A percentile compares a stretch with the other conserved stretches of the same genome.
These are phyloP conservation scores for Heliconius hermathena DNA, from an alignment of 1,140 invertebrate genomes.

Conservation along the genomic window DNA sequence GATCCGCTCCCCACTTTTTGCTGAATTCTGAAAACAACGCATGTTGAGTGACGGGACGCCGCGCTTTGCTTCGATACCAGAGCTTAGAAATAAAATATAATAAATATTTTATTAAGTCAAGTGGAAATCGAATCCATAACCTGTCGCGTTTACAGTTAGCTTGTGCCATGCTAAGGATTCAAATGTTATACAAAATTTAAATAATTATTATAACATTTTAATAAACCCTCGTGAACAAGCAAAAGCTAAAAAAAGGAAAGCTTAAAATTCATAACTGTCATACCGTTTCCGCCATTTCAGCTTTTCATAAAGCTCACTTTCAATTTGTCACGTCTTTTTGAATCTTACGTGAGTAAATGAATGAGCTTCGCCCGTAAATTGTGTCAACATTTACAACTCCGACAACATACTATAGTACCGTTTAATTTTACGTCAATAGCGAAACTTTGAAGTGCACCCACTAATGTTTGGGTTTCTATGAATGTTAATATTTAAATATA, in stretches of 20 bases:
- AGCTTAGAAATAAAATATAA: too few relatives aligned
- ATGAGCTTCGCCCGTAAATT: not conserved
- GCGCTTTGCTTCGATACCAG: too few relatives aligned
- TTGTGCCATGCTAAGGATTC: too few relatives aligned
- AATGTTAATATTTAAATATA: not conserved
- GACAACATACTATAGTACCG: not conserved
- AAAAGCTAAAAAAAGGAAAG: not conserved
- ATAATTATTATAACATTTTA: not conserved
- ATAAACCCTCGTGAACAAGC: not conserved
- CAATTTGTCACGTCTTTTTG: constrained; percentile 12
- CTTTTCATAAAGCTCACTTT: constrained; percentile 4
- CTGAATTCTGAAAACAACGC: too few relatives aligned
- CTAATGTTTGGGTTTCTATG: not conserved
- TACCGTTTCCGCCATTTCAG: constrained; percentile 1
- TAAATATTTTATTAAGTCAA: too few relatives aligned
- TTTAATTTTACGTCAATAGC: constrained; percentile 6
- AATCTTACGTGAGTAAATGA: not conserved
- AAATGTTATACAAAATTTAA: too few relatives aligned
- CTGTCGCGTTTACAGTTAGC: too few relatives aligned
- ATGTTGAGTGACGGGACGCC: too few relatives aligned
- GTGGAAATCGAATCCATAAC: too few relatives aligned
- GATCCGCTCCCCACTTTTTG: too few relatives aligned
- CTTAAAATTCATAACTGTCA: not conserved
- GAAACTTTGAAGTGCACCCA: not conserved
- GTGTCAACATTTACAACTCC: constrained; percentile 15